Conservation (phyloP, 2,888 invertebrate genomes). For the Neoascia interrupta region DNA sequence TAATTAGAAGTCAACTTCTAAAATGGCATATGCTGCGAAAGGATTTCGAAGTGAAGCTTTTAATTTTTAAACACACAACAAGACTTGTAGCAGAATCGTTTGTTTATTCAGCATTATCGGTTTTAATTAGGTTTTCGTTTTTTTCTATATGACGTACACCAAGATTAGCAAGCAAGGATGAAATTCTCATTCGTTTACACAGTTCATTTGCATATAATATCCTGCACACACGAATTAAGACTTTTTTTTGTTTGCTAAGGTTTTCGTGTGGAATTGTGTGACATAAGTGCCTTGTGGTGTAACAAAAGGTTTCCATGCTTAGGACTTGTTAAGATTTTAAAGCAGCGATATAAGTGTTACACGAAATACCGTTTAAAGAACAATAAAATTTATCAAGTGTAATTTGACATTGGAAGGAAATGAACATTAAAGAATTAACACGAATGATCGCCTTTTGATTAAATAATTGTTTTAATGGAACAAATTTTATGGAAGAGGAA, state of each 20-base stretch:
- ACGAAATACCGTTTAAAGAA: constrained; percentile 52
- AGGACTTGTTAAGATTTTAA: constrained; percentile 45
- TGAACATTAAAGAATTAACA: constrained; percentile 24
- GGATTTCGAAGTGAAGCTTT: too few species aligned
- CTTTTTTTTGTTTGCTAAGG: background rate
- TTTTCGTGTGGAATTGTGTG: constrained; percentile 15
- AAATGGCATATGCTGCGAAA: too few species aligned
- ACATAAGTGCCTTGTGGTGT: constrained; percentile 11
- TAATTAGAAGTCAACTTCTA: too few species aligned
- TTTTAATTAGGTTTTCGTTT: too few species aligned
- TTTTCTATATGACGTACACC: too few species aligned
- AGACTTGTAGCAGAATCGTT: too few species aligned
- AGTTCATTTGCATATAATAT: constrained; percentile 47
- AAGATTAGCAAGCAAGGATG: too few species aligned
- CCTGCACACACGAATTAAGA: constrained; percentile 49
- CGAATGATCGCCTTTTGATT: constrained; percentile 1
- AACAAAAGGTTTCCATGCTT: constrained; percentile 26
- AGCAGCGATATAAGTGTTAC: constrained; percentile 28
- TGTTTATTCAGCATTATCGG: too few species aligned
- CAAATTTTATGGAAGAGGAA: too few species aligned
- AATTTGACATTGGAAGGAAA: constrained; percentile 28
- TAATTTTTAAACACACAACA: too few species aligned
- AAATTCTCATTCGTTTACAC: constrained; percentile 18
- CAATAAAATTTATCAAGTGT: constrained; percentile 42
- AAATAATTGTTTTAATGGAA: too few species aligned